These are phyloP conservation scores for Harpalus rubripes DNA, from an alignment of 2,888 invertebrate genomes.

Conservation along the genomic window DNA sequence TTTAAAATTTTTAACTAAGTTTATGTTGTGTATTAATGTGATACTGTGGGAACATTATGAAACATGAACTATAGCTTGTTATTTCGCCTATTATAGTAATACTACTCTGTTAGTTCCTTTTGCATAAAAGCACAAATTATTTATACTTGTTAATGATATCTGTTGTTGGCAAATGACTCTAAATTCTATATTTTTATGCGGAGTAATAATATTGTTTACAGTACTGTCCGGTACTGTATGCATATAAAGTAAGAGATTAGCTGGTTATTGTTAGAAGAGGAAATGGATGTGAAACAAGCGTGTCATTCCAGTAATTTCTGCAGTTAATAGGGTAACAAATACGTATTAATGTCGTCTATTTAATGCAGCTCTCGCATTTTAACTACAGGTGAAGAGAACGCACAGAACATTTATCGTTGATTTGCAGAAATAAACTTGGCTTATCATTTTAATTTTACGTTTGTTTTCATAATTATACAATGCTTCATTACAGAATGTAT, in stretches of 20 bases:
- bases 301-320: conserved; percentile 28
- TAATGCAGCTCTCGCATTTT: conserved; percentile 26
- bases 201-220: background rate
- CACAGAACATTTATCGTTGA: conserved; percentile 10
- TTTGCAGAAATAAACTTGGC: conserved; percentile 19
- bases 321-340: conserved; percentile 39
- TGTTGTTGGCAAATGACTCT: background rate
- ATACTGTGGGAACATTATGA: background rate
- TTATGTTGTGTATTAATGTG: no score
- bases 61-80: background rate
- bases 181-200: background rate
- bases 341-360: conserved; percentile 25
- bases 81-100: conserved; percentile 6
- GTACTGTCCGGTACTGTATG: background rate
- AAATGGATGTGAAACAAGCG: conserved; percentile 25
- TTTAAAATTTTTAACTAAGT: no score
- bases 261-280: background rate
- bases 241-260: conserved; percentile 21
- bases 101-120: background rate
- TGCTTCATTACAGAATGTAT: conserved; percentile 50
- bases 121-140: conserved; percentile 3
- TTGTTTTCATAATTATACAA: conserved; percentile 51
- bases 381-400: conserved; percentile 14
- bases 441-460: conserved; percentile 42
- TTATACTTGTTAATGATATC: background rate